These are phyloP conservation scores for Turnix velox DNA, from an alignment of 2,113 vertebrate genomes.

Conservation along the genomic window DNA sequence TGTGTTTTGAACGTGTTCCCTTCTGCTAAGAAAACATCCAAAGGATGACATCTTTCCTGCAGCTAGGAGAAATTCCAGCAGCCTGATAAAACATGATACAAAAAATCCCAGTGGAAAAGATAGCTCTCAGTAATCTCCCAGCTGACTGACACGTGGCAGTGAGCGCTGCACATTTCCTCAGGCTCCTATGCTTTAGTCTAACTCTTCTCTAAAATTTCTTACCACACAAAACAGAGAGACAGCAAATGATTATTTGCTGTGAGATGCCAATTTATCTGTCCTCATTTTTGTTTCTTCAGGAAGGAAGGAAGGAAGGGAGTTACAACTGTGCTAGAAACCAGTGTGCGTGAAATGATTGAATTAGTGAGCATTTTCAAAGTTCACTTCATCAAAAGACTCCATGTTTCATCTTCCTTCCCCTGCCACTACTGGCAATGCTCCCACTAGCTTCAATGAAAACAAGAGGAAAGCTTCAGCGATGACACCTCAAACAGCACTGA, in stretches of 20 bases:
- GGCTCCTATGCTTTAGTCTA: background rate
- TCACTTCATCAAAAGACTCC: background rate
- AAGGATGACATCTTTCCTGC: background rate
- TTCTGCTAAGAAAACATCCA: background rate
- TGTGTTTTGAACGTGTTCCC: rapidly evolving
- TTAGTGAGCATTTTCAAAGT: background rate
- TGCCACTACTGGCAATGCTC: background rate
- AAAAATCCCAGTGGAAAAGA: background rate
- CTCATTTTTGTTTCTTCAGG: background rate
- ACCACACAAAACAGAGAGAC: background rate
- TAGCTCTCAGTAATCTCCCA: background rate
- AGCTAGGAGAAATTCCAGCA: conserved; percentile 1
- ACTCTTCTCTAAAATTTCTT: background rate
- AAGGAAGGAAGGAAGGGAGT: conserved; percentile 20
- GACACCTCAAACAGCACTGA: background rate
- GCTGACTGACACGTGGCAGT: background rate
- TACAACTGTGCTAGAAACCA: background rate
- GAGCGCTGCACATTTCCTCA: background rate
- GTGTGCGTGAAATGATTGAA: background rate
- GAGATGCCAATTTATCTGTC: background rate
- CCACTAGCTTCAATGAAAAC: background rate
- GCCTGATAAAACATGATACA: background rate
- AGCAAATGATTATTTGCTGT: background rate
- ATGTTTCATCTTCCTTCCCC: background rate
- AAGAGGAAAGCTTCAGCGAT: background rate